Evolutionary conservation across 1,140 invertebrate species (phyloP), one percentile per base, ranked within the genome.

Genomic region (Sarcophaga bullata): DNA sequence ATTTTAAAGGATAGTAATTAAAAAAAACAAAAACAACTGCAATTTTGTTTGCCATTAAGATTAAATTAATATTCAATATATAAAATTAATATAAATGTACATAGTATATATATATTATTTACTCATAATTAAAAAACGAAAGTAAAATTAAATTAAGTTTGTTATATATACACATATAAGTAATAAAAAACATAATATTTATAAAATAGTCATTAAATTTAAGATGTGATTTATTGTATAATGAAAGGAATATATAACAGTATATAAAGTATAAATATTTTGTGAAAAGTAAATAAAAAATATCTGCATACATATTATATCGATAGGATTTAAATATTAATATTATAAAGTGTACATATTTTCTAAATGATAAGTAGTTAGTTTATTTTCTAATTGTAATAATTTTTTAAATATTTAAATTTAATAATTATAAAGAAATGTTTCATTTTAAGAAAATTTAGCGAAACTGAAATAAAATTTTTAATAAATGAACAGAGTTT

Each of bases 1-100:
- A 52, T 52, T 15, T 75, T 7, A 75, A 50, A 50, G 50, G 52
- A 52, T 72, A n/a, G 15, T 8, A 17, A 73, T 17, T 6, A 50
- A 25, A 52, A 11, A 19, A 50, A 19, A n/a, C n/a, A n/a, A 78
- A 52, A 47, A 15, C 10, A 25, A 50, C n/a, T 50, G 75, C 75
- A 78, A 81, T 72, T n/a, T 48, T 50, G 80, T 81, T n/a, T 81
- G 80, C 80, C 80, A 81, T 81, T 81, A 81, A 81, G 80, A 52
- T 48, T n/a, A 58, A 72, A 72, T n/a, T 73, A 73, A 72, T 25
- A 7, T 72, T 72, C 19, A 19, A 72, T 25, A n/a, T n/a, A 72
- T 72, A 72, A 25, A 25, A 9, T 62, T 0, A 10, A 17, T n/a
- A 78, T 19, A 78, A 76, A 49, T n/a, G 25, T 37, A 37, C 25